phyloP scores from a whole-genome alignment of 2,888 invertebrate genomes.

The Allygus modestus region DNA sequence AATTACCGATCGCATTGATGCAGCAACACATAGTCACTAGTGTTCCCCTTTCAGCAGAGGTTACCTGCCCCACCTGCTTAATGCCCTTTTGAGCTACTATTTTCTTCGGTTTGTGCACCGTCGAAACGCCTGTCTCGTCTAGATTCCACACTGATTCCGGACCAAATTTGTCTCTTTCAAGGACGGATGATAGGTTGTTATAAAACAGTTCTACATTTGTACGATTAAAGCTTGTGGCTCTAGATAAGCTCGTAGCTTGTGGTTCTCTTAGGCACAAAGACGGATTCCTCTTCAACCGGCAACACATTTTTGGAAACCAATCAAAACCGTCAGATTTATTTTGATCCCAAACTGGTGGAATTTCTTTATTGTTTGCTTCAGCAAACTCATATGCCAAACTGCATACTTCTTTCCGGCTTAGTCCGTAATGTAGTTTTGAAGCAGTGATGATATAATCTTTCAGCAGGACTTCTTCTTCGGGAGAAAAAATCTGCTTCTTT shows the following conservation, averaged over 20 bases:
- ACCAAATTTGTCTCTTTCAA: slow-evolving; percentile 61
- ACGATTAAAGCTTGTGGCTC: slow-evolving; percentile 60
- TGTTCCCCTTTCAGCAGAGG: slow-evolving; percentile 59
- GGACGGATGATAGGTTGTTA: slow-evolving; percentile 25
- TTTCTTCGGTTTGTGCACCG: slow-evolving; percentile 58
- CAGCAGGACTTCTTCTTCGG: slow-evolving; percentile 33
- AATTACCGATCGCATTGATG: slow-evolving; percentile 53
- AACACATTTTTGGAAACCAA: slow-evolving; percentile 52
- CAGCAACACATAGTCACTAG: slow-evolving; percentile 23
- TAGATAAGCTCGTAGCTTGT: slow-evolving; percentile 55
- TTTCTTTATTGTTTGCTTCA: slow-evolving; percentile 47
- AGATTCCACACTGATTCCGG: slow-evolving; percentile 61
- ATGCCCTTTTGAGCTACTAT: slow-evolving; percentile 54
- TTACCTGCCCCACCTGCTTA: slow-evolving; percentile 39
- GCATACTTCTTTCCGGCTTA: slow-evolving; percentile 40
- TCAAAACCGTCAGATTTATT: slow-evolving; percentile 17
- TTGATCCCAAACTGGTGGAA: slow-evolving; percentile 40
- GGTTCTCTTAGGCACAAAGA: slow-evolving; percentile 60
- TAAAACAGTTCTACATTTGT: slow-evolving; percentile 58
- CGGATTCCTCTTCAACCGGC: slow-evolving; percentile 58
- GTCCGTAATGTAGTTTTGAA: slow-evolving; percentile 54
- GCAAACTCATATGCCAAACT: slow-evolving; percentile 60
- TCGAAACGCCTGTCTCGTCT: slow-evolving; percentile 62
- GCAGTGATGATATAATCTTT: slow-evolving; percentile 46
- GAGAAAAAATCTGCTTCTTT: slow-evolving; percentile 47